Evolutionary conservation across 2,888 invertebrate genomes (phyloP).

Genomic region (Drosophila colorata): DNA sequence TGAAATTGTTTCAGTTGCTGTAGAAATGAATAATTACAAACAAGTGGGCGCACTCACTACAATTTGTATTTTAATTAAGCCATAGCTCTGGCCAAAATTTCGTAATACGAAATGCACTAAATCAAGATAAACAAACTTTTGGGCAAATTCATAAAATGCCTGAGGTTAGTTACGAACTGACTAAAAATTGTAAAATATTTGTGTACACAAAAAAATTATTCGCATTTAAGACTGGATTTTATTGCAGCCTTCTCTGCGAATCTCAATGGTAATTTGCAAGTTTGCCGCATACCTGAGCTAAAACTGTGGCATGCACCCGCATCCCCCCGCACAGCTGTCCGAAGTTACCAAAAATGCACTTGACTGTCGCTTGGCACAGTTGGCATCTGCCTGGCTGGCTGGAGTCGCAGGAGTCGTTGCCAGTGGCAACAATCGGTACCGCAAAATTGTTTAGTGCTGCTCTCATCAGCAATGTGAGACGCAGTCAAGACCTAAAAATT

Average conservation of each 20-base stretch:
- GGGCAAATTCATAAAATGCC: constrained; percentile 46
- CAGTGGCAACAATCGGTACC: constrained; percentile 50
- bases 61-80: constrained; percentile 68
- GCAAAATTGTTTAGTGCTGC: constrained; percentile 58
- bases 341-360: constrained; percentile 25
- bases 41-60: constrained; percentile 10
- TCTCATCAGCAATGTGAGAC: constrained; percentile 35
- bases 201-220: constrained; percentile 10
- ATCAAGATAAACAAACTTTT: constrained; percentile 50
- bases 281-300: constrained; percentile 1
- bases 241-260: constrained; percentile 14
- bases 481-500: constrained; percentile 25
- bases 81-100: constrained; percentile 22
- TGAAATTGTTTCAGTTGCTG: constrained; percentile 13
- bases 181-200: constrained; percentile 11
- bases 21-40: constrained; percentile 41
- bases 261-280: constrained; percentile 20
- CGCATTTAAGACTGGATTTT: constrained; percentile 21
- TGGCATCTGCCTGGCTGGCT: constrained; percentile 22
- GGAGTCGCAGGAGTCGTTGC: constrained; percentile 12
- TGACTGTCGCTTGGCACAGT: constrained; percentile 27
- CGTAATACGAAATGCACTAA: constrained; percentile 34
- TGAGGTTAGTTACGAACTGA: constrained; percentile 11
- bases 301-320: constrained; percentile 5
- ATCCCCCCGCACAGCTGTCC: not conserved